phyloP scores from a whole-genome alignment of 2,888 invertebrate genomes.

The Nemapogon koenigi region DNA sequence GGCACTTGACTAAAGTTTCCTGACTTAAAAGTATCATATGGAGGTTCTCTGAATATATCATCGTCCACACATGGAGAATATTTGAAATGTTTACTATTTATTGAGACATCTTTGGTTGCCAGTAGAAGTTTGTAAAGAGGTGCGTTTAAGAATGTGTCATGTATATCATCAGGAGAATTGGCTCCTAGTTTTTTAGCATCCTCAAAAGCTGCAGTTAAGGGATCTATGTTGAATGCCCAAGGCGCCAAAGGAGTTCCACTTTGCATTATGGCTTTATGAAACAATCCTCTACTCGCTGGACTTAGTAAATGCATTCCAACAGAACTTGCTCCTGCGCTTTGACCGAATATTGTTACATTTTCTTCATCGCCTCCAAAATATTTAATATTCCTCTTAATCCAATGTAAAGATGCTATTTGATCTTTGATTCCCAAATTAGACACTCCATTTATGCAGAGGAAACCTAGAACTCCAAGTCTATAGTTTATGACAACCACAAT shows the following conservation, averaged over 20 bases:
- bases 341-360: slow-evolving; percentile 47
- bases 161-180: slow-evolving; percentile 22
- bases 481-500: slow-evolving; percentile 44
- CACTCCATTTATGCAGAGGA: slow-evolving; percentile 39
- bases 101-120: slow-evolving; percentile 32
- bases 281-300: slow-evolving; percentile 34
- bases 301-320: slow-evolving; percentile 45
- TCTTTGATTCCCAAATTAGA: slow-evolving; percentile 50
- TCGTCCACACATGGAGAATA: slow-evolving; percentile 44
- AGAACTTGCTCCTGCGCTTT: slow-evolving; percentile 47
- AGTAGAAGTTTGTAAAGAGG: slow-evolving; percentile 27
- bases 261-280: slow-evolving; percentile 45
- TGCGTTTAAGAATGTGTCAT: slow-evolving; percentile 29
- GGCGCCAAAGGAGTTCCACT: slow-evolving; percentile 41
- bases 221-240: slow-evolving; percentile 45
- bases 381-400: slow-evolving; percentile 43
- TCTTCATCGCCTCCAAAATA: slow-evolving; percentile 52
- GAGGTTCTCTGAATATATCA: slow-evolving; percentile 30
- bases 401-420: slow-evolving; percentile 45
- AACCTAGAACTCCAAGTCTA: slow-evolving; percentile 44
- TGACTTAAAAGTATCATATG: slow-evolving; percentile 37
- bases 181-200: slow-evolving; percentile 35
- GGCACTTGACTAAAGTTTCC: slow-evolving; percentile 43
- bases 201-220: slow-evolving; percentile 26
- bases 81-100: slow-evolving; percentile 40